Conservation (phyloP, 1,140 invertebrate genomes). For the Arctopsyche grandis region DNA sequence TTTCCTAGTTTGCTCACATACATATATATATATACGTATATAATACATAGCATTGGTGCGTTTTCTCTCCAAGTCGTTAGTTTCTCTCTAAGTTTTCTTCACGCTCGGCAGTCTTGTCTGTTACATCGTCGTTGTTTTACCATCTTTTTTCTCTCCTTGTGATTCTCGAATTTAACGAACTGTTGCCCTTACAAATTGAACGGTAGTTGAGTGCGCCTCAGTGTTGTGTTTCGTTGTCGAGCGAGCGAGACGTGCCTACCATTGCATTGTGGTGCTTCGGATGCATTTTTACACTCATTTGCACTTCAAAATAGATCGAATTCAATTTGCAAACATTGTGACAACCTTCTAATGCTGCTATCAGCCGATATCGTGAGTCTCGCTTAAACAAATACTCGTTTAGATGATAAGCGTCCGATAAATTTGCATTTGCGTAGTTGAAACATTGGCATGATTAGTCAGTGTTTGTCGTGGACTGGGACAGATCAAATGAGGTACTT, state of each 20-base stretch:
- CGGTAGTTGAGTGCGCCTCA: constrained; percentile 3
- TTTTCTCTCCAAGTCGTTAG: neutral
- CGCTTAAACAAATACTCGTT: too few relatives aligned
- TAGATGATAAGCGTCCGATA: too few relatives aligned
- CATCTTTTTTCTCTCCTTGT: neutral
- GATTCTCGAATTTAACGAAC: constrained; percentile 20
- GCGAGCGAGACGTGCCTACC: neutral
- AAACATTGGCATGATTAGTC: too few relatives aligned
- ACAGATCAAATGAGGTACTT: too few relatives aligned
- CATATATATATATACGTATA: too few relatives aligned
- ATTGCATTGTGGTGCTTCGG: neutral
- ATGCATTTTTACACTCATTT: too few relatives aligned
- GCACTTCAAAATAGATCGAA: too few relatives aligned
- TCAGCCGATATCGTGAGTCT: too few relatives aligned
- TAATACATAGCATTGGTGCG: too few relatives aligned
- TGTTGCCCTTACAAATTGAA: constrained; percentile 37
- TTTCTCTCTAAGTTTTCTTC: constrained; percentile 1
- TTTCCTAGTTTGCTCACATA: too few relatives aligned
- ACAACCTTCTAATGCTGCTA: neutral
- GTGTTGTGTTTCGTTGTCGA: constrained; percentile 3
- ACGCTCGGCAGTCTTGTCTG: neutral
- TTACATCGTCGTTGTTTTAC: neutral
- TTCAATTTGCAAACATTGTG: neutral
- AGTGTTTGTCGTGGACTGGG: too few relatives aligned
- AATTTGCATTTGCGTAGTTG: too few relatives aligned